Percentiles rank a stretch among this genome's conserved stretches.
phyloP scores from a whole-genome alignment of 2,113 vertebrate species.

The Trogon surrucura region DNA sequence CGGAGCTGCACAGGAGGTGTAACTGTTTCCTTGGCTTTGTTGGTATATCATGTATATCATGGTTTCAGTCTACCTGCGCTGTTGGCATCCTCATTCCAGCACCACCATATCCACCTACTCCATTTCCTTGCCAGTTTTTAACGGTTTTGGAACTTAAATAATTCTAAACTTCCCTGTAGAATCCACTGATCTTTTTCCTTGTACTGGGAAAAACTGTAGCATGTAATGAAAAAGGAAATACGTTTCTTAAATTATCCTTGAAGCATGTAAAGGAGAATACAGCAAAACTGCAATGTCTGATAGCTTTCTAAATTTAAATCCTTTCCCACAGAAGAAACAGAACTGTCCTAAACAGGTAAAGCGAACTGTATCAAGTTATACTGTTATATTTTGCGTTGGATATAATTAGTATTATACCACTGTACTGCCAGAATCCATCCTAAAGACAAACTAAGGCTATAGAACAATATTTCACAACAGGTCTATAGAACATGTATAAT shows the following conservation, averaged over 20 bases:
- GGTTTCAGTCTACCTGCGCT: neutral
- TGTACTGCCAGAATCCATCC: neutral
- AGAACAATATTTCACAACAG: neutral
- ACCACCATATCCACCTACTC: neutral
- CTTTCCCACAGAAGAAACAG: neutral
- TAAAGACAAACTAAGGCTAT: neutral
- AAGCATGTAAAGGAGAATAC: neutral
- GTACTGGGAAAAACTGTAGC: neutral
- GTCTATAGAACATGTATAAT: neutral
- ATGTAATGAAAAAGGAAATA: neutral
- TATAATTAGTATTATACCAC: neutral
- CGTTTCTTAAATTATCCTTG: neutral
- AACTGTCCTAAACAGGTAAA: neutral
- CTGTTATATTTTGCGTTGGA: neutral
- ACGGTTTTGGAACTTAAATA: neutral
- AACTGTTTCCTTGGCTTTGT: neutral
- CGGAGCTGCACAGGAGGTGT: neutral
- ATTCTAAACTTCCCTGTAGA: neutral
- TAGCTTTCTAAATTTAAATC: neutral
- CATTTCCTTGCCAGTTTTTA: rapidly evolving
- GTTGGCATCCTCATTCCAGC: neutral
- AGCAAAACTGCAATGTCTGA: neutral
- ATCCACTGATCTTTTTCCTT: neutral
- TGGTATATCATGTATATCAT: neutral
- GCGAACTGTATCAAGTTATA: neutral